phyloP scores from a whole-genome alignment of 2,113 vertebrate species.

The Taurulus bubalis region DNA sequence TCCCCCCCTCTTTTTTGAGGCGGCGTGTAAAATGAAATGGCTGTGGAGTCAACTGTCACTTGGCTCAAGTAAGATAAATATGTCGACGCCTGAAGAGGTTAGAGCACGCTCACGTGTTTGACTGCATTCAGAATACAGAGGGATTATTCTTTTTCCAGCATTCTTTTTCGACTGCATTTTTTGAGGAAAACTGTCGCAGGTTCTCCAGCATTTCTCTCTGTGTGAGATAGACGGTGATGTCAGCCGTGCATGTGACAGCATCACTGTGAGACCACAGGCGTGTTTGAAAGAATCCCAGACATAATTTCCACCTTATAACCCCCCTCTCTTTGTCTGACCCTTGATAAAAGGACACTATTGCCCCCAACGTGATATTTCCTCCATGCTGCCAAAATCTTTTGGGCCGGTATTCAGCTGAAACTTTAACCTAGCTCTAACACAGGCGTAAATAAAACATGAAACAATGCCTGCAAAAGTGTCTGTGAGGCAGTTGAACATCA shows the following conservation, averaged over 20 bases:
- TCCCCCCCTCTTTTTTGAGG: constrained; percentile 34
- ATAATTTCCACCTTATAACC: constrained; percentile 32
- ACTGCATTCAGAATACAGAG: constrained; percentile 57
- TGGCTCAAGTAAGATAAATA: constrained; percentile 84
- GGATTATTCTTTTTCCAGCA: not conserved
- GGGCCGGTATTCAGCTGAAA: constrained; percentile 70
- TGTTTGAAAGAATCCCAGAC: constrained; percentile 15
- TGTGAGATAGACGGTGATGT: constrained; percentile 1
- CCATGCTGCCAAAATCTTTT: constrained; percentile 55
- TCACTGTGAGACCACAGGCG: not conserved
- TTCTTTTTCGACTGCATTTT: constrained; percentile 16
- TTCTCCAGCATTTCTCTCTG: constrained; percentile 18
- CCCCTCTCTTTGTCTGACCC: constrained; percentile 45
- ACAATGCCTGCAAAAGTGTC: constrained; percentile 80
- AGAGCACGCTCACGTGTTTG: constrained; percentile 47
- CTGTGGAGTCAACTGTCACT: constrained; percentile 82
- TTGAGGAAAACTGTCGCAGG: not conserved
- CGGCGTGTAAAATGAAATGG: constrained; percentile 79
- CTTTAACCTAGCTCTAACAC: constrained; percentile 79
- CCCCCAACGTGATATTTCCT: constrained; percentile 72
- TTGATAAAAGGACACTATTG: constrained; percentile 61
- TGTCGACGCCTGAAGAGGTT: constrained; percentile 71
- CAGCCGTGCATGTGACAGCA: not conserved
- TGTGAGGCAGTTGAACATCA: constrained; percentile 74
- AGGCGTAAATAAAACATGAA: constrained; percentile 85